Base-by-base conservation (phyloP, 2,797 vertebrate genomes). In the Crocidura indochinensis region DNA sequence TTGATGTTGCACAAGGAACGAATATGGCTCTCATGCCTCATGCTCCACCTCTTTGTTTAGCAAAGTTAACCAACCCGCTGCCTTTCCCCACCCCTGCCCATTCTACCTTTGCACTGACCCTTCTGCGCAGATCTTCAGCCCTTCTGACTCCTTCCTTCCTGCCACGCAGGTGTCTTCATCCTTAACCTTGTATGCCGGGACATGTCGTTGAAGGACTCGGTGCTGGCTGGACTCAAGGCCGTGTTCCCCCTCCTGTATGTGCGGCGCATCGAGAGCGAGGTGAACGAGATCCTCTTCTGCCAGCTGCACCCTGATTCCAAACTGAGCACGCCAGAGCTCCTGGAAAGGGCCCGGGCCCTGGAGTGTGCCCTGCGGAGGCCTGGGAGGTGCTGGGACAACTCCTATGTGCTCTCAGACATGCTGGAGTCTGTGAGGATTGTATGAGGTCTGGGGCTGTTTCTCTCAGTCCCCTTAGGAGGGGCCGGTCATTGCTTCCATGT, bases 161-260 rank as follows among this genome's bases (percentile, higher is more conserved):
- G n/a, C 38, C 73, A 90, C 77, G 1, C 94, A 99, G 98, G 98
- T n/a, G 81, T 99, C 88, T 99, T 99, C 44, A 98, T 99, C 92
- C 97, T 99, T 91, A 99, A 99, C 94, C 98, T 99, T 4, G 99
- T 99, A 92, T 99, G 99, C 94, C 99, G 99, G 0, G 98, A 99
- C 22, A 6, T 97, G 0, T 91, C 0, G 74, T 96, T 99, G 92
- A 99, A 98, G 97, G 97, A 98, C 4, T 97, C 97, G 0, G 98
- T 99, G 93, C 92, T 99, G 95, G 94, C 92, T 5, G 60, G 94
- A 24, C 97, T 98, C 85, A 97, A 94, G 92, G 96, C 93, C 0
- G 92, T 96, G 26, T 98, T 98, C 77, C 98, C 98, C 0, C 94
- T 98, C 46, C 98, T 99, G 75, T 98, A 99, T 2, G 92, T 97